Evolutionary conservation across 1,140 invertebrate genomes (phyloP), one percentile per base, ranked within the genome.

Genomic region (Drosophila subobscura): DNA sequence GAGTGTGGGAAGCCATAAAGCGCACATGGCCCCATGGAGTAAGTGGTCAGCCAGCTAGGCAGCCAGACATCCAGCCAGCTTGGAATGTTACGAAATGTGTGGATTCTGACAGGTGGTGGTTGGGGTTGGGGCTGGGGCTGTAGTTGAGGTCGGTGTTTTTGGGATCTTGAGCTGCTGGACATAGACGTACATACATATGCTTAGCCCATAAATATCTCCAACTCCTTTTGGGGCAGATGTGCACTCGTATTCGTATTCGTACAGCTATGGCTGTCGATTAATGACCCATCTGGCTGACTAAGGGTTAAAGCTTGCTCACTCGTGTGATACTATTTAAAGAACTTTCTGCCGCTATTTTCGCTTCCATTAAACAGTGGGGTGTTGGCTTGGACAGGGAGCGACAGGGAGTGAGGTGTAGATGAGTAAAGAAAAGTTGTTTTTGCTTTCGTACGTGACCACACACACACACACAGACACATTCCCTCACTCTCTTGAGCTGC

Each of bases 1-100:
- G 20, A 50, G 16, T 46, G 33, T 52, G 72, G 22, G 37, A 51
- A 37, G 60, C 70, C 71, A 73, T 73, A 73, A 73, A 73, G 71
- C 70, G 70, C 71, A 73, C 59, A 73, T 73, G 70, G 70, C 71
- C 71, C 68, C 58, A 71, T 46, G 71, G 71, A 73, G 65, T 68
- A 65, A 55, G 52, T 73, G 71, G 71, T 72, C 71, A 73, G 52
- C 40, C 44, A 45, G 53, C 40, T 37, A 20, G 16, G 0, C 16
- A 20, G 16, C 16, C 16, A 20, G 16, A 20, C 16, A 20, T 20
- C 16, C 71, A 73, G 52, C 40, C 44, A 45, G 53, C 40, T 44
- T 8, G 60, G 16, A 65, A 63, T 37, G 59, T 63, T 56, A 63
- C 52, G 42, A 63, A 57, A 63, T 44, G 41, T 57, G 29, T 29